A percentile compares a stretch with the other conserved stretches of the same genome.
Evolutionary conservation across 2,888 invertebrate genomes (phyloP).

Genomic region (Polyommatus iphigenia): DNA sequence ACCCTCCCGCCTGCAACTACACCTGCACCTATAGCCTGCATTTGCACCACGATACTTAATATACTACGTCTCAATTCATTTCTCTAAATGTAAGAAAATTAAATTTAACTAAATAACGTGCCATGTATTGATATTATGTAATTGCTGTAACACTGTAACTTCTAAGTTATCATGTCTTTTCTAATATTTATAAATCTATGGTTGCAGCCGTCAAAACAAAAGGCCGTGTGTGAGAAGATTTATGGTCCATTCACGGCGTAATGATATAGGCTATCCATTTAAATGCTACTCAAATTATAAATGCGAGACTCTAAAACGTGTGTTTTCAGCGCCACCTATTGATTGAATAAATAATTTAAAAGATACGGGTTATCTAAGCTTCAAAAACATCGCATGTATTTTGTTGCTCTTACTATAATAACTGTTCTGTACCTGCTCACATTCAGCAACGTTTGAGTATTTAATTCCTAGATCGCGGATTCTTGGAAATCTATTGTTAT

Average conservation of each 20-base stretch:
- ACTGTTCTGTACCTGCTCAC: no score
- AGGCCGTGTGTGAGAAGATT: conserved; percentile 70
- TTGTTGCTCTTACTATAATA: no score
- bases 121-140: not conserved
- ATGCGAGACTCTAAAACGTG: conserved; percentile 3
- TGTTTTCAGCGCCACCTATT: not conserved
- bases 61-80: no score
- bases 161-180: not conserved
- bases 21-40: no score
- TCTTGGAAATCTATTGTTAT: no score
- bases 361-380: not conserved
- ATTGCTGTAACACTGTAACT: not conserved
- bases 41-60: no score
- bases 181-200: not conserved
- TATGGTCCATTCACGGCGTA: conserved; percentile 74
- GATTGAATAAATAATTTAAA: not conserved
- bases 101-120: no score
- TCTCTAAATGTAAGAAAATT: no score
- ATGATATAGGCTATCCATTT: conserved; percentile 74
- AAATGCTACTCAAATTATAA: conserved; percentile 62
- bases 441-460: not conserved
- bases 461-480: no score
- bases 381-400: no score
- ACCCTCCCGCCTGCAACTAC: no score
- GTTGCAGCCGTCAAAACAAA: conserved; percentile 62